Conservation (phyloP, 2,797 vertebrate genomes). For the Coreius guichenoti region DNA sequence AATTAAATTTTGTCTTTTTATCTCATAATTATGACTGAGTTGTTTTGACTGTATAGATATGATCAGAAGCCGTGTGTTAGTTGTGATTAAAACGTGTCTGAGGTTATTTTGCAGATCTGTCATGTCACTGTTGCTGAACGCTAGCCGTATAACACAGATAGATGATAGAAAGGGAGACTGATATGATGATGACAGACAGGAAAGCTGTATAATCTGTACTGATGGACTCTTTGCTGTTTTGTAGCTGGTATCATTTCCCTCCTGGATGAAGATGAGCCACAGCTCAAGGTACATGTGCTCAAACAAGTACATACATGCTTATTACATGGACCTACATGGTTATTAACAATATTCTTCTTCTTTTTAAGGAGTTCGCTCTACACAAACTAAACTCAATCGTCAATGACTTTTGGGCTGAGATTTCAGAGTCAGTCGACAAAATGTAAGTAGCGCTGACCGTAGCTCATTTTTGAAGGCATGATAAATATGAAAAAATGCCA, state of each 20-base stretch:
- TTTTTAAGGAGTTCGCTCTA: conserved; percentile 93
- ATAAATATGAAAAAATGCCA: not conserved
- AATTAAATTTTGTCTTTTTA: too few species aligned
- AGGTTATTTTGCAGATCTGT: not conserved
- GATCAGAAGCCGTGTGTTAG: not conserved
- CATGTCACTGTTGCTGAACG: not conserved
- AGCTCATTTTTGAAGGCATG: not conserved
- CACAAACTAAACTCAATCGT: conserved; percentile 96
- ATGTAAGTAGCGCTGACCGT: conserved; percentile 85
- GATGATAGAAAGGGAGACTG: not conserved
- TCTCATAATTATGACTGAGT: too few species aligned
- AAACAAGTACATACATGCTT: too few species aligned
- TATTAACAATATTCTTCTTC: not conserved
- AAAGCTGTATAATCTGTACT: not conserved
- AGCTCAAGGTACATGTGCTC: conserved; percentile 88
- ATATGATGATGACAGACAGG: not conserved
- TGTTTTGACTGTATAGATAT: not conserved
- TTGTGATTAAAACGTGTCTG: not conserved
- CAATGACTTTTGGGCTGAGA: conserved; percentile 99
- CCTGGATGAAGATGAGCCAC: conserved; percentile 97
- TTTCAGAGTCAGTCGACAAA: conserved; percentile 99
- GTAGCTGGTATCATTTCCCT: conserved; percentile 98
- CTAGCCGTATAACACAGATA: not conserved
- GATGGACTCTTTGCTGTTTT: conserved; percentile 58
- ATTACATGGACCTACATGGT: not conserved